A percentile compares a stretch with the other conserved stretches of the same genome.
phyloP scores from a whole-genome alignment of 2,888 invertebrate genomes.

The Podabrus alpinus region DNA sequence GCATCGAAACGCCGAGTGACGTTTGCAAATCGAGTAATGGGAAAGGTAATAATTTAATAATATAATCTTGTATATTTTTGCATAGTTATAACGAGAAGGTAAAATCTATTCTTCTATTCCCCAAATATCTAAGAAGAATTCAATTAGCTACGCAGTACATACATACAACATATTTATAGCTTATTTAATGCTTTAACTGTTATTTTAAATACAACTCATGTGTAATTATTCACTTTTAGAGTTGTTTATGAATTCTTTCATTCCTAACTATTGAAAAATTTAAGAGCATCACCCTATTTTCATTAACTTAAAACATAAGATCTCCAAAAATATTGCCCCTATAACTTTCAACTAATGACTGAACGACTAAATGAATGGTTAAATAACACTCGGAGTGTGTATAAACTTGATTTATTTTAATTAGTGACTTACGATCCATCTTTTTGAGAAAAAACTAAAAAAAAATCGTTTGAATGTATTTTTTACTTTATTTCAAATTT shows the following conservation, averaged over 20 bases:
- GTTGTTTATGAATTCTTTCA: neutral
- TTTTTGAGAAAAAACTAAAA: neutral
- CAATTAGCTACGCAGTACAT: neutral
- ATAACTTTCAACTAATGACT: neutral
- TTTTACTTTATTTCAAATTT: neutral
- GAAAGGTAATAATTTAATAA: slow-evolving; percentile 49
- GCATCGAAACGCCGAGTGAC: slow-evolving; percentile 54
- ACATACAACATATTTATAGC: neutral
- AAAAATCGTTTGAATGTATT: neutral
- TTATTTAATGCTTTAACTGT: neutral
- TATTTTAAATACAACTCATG: neutral
- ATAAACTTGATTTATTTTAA: neutral
- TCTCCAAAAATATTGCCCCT: neutral
- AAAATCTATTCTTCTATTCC: neutral
- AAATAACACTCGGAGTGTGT: neutral
- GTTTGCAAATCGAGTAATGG: slow-evolving; percentile 47
- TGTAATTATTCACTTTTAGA: neutral
- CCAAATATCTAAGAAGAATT: neutral
- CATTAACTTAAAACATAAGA: neutral
- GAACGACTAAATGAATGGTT: neutral
- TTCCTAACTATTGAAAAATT: neutral
- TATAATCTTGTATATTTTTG: too few relatives aligned
- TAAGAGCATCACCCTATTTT: neutral
- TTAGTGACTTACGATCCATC: neutral
- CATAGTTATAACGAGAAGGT: too few relatives aligned